phyloP scores from a whole-genome alignment of 2,797 vertebrate species.

The Holocentrus rufus region DNA sequence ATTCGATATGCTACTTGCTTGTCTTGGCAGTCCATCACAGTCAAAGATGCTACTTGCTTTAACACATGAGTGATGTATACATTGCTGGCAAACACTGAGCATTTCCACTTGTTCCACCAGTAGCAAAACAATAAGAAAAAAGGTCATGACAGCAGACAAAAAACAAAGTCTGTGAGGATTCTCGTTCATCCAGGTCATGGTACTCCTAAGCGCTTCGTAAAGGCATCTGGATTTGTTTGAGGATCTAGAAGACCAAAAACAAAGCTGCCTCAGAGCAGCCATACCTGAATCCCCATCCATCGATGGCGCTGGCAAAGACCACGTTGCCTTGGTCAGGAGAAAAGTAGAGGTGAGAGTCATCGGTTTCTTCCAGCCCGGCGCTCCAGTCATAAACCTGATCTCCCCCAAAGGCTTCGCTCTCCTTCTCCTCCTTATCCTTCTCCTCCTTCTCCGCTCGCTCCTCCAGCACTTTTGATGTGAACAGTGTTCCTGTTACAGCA shows the following conservation, averaged over 20 bases:
- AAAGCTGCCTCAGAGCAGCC: neutral
- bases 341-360: slow-evolving; percentile 96
- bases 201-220: no score
- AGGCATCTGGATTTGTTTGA: no score
- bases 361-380: slow-evolving; percentile 88
- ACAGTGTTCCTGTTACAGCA: slow-evolving; percentile 91
- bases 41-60: no score
- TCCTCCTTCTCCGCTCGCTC: slow-evolving; percentile 90
- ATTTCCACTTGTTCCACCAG: neutral
- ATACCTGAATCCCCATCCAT: slow-evolving; percentile 98
- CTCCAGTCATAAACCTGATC: slow-evolving; percentile 96
- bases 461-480: slow-evolving; percentile 95
- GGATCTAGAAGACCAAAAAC: no score
- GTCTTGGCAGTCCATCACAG: no score
- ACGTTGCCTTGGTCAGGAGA: slow-evolving; percentile 95
- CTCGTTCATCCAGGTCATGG: no score
- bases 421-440: slow-evolving; percentile 60
- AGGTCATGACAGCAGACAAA: neutral
- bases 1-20: no score
- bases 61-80: no score
- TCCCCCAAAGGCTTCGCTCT: slow-evolving; percentile 45
- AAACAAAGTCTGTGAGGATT: no score
- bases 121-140: neutral
- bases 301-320: slow-evolving; percentile 93
- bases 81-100: no score